Percentiles rank a stretch among this genome's conserved stretches.
These are phyloP conservation scores for Condylostylus longicornis DNA, from an alignment of 1,140 invertebrate genomes.

Conservation along the genomic window DNA sequence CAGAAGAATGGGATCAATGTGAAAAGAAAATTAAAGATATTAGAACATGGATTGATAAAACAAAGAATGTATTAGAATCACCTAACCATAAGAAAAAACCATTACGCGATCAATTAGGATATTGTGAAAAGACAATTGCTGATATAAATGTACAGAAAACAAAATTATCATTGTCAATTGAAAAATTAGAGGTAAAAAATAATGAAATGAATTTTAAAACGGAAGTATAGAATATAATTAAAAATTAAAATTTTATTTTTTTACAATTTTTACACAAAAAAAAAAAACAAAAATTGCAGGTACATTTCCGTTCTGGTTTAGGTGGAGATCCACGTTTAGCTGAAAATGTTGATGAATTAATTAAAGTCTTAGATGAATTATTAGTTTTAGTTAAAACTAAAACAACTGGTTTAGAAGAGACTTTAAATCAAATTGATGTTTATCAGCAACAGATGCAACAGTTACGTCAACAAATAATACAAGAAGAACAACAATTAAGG, in stretches of 20 bases:
- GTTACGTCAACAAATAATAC: constrained; percentile 63
- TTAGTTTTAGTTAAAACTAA: constrained; percentile 51
- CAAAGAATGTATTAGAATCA: constrained; percentile 58
- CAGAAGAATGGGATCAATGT: constrained; percentile 91
- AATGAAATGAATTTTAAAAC: background rate
- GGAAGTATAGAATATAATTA: background rate
- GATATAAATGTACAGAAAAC: constrained; percentile 81
- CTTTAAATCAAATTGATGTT: constrained; percentile 68
- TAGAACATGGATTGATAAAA: constrained; percentile 74
- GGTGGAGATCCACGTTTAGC: constrained; percentile 61
- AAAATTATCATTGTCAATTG: constrained; percentile 79
- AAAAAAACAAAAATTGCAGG: too few species aligned
- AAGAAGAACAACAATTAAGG: constrained; percentile 72
- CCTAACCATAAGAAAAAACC: constrained; percentile 71
- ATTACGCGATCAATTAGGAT: constrained; percentile 65
- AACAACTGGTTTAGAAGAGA: constrained; percentile 54
- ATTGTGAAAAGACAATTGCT: constrained; percentile 71
- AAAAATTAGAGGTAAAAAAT: constrained; percentile 65
- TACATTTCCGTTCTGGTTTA: constrained; percentile 75
- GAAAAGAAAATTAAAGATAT: constrained; percentile 87
- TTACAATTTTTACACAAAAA: too few species aligned
- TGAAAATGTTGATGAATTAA: constrained; percentile 51
- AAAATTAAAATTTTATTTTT: background rate
- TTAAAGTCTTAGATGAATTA: constrained; percentile 51
- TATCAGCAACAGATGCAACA: constrained; percentile 79